phyloP scores from a whole-genome alignment of 1,140 invertebrate genomes.

The Pseudomyrmex concolor region DNA sequence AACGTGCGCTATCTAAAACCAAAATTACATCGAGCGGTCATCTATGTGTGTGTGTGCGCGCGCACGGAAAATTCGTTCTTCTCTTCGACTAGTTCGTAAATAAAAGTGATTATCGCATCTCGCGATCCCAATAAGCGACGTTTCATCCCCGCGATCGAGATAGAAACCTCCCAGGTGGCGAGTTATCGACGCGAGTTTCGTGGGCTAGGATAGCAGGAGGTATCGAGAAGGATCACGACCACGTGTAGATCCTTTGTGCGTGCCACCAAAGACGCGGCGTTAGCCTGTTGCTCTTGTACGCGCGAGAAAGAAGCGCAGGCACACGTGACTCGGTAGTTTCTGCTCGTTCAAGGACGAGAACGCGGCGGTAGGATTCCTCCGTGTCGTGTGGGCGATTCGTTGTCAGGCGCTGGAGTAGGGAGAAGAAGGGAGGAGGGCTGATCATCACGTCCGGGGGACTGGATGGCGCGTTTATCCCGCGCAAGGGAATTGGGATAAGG shows the following conservation, averaged over 20 bases:
- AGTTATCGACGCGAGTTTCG: slow-evolving; percentile 70
- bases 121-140: background rate
- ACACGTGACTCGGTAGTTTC: slow-evolving; percentile 20
- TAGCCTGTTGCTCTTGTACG: slow-evolving; percentile 68
- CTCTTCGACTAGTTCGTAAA: background rate
- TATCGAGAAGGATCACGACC: slow-evolving; percentile 36
- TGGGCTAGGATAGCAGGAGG: slow-evolving; percentile 77
- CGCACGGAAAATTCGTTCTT: background rate
- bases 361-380: background rate
- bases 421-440: background rate
- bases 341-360: slow-evolving; percentile 39
- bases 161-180: slow-evolving; percentile 46
- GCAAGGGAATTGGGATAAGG: slow-evolving; percentile 80
- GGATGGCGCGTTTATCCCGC: slow-evolving; percentile 69
- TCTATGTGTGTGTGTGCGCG: background rate
- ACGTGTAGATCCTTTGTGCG: slow-evolving; percentile 57
- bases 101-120: slow-evolving; percentile 18
- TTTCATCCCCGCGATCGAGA: slow-evolving; percentile 18
- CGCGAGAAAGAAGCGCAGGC: slow-evolving; percentile 21
- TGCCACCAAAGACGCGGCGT: slow-evolving; percentile 21
- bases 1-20: background rate
- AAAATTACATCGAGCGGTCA: slow-evolving; percentile 20
- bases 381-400: too few species aligned
- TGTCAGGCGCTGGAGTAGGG: too few species aligned
- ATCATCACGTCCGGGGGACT: slow-evolving; percentile 26